A percentile compares a stretch with the other conserved stretches of the same genome.
Evolutionary conservation across 1,140 invertebrate genomes (phyloP).

Genomic region (Euura saliciscinereae): DNA sequence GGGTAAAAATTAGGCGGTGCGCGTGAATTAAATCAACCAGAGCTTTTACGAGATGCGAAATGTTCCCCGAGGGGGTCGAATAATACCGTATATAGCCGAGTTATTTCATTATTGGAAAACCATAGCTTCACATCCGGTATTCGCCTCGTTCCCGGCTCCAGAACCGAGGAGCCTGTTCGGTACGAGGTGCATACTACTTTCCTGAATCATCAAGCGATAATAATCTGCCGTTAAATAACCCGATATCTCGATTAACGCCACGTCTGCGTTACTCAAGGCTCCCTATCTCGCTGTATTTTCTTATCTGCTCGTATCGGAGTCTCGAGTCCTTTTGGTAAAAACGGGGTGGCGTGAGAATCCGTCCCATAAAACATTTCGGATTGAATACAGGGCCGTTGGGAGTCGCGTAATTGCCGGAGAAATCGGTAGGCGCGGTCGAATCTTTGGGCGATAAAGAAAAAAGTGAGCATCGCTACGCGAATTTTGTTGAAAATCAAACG

Average conservation of each 20-base stretch:
- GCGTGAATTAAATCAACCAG: not conserved
- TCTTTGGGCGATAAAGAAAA: not conserved
- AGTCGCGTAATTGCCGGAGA: not conserved
- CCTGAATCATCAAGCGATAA: not conserved
- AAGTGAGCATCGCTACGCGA: not conserved
- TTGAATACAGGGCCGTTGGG: not conserved
- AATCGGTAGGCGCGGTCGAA: too few relatives aligned
- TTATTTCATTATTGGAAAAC: slow-evolving; percentile 5
- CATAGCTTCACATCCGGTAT: slow-evolving; percentile 1
- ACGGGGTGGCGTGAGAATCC: not conserved
- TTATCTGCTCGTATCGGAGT: too few relatives aligned
- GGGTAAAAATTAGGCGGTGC: not conserved
- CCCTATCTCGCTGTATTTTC: too few relatives aligned
- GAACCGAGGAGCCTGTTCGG: too few relatives aligned
- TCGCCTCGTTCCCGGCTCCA: not conserved
- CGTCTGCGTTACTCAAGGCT: not conserved
- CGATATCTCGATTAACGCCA: slow-evolving; percentile 1
- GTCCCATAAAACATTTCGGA: not conserved
- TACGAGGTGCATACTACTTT: not conserved
- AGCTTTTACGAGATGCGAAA: not conserved
- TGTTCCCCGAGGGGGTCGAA: not conserved
- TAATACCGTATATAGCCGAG: not conserved
- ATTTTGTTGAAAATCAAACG: not conserved
- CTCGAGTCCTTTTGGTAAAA: too few relatives aligned
- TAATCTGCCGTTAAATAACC: slow-evolving; percentile 1